Conservation (phyloP, 2,888 invertebrate species). For the Tigriopus californicus region DNA sequence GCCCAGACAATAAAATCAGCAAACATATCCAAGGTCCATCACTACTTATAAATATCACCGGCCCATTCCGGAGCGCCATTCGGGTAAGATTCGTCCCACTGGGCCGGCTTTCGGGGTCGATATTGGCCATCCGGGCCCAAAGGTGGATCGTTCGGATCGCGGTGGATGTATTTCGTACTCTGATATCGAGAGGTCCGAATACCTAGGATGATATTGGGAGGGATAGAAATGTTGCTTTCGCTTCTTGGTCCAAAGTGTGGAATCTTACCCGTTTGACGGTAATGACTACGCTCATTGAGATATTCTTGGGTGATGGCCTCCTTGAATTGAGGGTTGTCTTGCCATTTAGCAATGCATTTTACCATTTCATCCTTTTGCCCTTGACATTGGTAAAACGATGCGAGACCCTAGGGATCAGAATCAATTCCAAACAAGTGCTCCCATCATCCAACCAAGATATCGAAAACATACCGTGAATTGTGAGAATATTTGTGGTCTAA, state of each 20-base stretch:
- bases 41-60: background rate
- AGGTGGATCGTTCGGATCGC: background rate
- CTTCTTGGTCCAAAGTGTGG: too few species aligned
- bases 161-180: background rate
- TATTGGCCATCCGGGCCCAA: slow-evolving; percentile 7
- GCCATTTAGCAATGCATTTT: background rate
- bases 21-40: too few species aligned
- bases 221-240: too few species aligned
- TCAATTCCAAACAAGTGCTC: background rate
- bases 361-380: background rate
- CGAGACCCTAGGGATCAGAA: background rate
- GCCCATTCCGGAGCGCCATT: slow-evolving; percentile 10
- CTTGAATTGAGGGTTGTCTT: background rate
- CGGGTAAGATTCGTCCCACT: slow-evolving; percentile 10
- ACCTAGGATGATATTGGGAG: too few species aligned
- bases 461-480: too few species aligned
- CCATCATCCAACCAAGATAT: too few species aligned
- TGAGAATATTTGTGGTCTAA: too few species aligned
- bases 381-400: background rate
- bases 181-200: background rate
- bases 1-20: too few species aligned
- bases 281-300: slow-evolving; percentile 14
- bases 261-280: slow-evolving; percentile 4
- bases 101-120: slow-evolving; percentile 4
- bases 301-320: slow-evolving; percentile 11